These are phyloP conservation scores for Pipistrellus nathusii DNA, from an alignment of 2,797 vertebrate genomes.

Conservation along the genomic window DNA sequence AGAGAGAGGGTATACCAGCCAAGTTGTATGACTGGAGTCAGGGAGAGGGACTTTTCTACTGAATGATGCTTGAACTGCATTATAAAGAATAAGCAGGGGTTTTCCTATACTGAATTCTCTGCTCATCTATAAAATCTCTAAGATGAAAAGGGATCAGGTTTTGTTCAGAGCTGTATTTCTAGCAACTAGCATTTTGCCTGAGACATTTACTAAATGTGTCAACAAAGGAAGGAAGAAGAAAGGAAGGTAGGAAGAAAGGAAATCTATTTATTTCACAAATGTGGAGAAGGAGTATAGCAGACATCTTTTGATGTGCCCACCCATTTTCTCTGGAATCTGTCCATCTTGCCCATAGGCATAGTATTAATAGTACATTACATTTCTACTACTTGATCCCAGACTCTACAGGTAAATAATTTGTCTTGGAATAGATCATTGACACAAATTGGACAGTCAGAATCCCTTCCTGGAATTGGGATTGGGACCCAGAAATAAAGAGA, in stretches of 20 bases:
- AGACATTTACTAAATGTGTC: neutral
- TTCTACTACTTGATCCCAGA: neutral
- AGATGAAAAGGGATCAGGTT: neutral
- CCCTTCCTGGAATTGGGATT: neutral
- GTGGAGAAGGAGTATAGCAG: neutral
- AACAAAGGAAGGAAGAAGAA: neutral
- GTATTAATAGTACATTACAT: neutral
- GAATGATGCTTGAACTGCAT: neutral
- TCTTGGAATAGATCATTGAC: neutral
- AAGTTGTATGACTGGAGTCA: neutral
- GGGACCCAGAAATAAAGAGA: conserved; percentile 6
- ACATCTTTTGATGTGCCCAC: neutral
- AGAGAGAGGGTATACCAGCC: neutral
- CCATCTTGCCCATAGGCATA: neutral
- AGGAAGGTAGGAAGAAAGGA: neutral
- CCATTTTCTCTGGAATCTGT: neutral
- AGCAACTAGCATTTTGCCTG: conserved; percentile 32
- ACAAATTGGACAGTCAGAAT: neutral
- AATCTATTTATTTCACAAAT: neutral
- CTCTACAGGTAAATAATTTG: neutral
- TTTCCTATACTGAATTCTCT: neutral
- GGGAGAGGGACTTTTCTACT: conserved; percentile 25
- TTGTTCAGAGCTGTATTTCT: neutral
- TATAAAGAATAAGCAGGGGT: neutral
- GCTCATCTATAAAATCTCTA: neutral